Evolutionary conservation across 2,888 invertebrate species (phyloP).

Genomic region (Cheilosia vernalis): DNA sequence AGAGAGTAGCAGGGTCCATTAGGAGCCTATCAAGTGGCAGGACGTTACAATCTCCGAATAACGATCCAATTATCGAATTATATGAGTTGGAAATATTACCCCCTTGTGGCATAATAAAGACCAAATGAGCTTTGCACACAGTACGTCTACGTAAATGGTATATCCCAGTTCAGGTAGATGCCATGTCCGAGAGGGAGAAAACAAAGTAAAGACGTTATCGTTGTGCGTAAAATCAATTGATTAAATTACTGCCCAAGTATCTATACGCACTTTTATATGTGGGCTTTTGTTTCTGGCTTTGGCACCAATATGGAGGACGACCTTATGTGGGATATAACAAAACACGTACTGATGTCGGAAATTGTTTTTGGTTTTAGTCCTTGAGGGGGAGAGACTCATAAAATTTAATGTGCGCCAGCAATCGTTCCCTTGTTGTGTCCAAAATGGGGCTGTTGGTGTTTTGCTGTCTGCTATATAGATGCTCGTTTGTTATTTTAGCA

Average conservation of each 20-base stretch:
- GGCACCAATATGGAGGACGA: neutral
- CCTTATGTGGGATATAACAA: conserved; percentile 47
- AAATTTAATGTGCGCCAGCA: conserved; percentile 55
- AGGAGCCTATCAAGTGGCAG: conserved; percentile 29
- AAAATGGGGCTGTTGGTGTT: neutral
- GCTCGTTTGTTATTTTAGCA: conserved; percentile 52
- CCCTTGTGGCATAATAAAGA: conserved; percentile 34
- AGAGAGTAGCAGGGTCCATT: neutral
- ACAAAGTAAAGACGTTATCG: conserved; percentile 41
- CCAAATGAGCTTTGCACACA: conserved; percentile 21
- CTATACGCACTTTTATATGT: conserved; percentile 45
- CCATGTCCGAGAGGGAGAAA: neutral
- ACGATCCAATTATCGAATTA: conserved; percentile 55
- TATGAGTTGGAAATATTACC: conserved; percentile 41
- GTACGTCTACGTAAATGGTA: neutral
- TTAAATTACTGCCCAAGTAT: conserved; percentile 65
- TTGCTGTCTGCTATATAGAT: conserved; percentile 8
- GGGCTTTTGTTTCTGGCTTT: conserved; percentile 39
- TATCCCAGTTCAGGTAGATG: neutral
- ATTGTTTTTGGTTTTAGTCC: conserved; percentile 29
- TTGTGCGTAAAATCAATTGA: conserved; percentile 54
- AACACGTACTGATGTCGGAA: conserved; percentile 37
- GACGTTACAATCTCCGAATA: conserved; percentile 20
- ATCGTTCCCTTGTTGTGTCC: conserved; percentile 36
- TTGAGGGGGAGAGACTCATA: conserved; percentile 29